These are phyloP conservation scores for Drosophila paranaensis DNA, from an alignment of 2,888 invertebrate genomes.

Conservation along the genomic window DNA sequence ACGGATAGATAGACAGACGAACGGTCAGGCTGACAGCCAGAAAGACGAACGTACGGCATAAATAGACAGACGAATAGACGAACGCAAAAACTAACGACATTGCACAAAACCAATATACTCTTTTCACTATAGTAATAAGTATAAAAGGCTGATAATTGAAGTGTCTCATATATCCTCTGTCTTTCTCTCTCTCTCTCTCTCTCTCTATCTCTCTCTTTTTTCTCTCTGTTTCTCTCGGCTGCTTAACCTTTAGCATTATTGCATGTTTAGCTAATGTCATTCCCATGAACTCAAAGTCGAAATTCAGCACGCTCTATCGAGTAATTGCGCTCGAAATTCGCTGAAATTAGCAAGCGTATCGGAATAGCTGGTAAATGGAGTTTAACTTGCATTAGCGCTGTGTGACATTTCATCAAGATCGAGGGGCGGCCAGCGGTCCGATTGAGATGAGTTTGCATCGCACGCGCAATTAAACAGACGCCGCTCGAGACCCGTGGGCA, in stretches of 20 bases:
- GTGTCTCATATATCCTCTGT: background rate
- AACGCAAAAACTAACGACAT: too few relatives aligned
- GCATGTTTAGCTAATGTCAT: constrained; percentile 27
- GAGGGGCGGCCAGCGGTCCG: constrained; percentile 48
- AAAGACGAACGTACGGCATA: too few relatives aligned
- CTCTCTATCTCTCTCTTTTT: background rate
- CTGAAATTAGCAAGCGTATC: constrained; percentile 60
- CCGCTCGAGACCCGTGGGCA: constrained; percentile 9
- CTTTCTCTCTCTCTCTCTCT: background rate
- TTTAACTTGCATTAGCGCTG: constrained; percentile 80
- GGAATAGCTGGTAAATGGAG: constrained; percentile 71
- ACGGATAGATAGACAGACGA: too few relatives aligned
- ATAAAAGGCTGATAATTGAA: background rate
- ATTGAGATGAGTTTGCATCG: constrained; percentile 69
- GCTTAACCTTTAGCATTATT: constrained; percentile 53
- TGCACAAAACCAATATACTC: too few relatives aligned
- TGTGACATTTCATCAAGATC: constrained; percentile 80
- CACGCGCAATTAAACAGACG: constrained; percentile 78
- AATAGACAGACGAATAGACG: too few relatives aligned
- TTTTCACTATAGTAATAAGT: too few relatives aligned
- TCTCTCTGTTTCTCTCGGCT: constrained; percentile 8
- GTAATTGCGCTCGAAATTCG: constrained; percentile 37
- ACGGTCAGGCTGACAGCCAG: too few relatives aligned
- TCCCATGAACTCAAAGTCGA: constrained; percentile 56
- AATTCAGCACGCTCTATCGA: constrained; percentile 49